Evolutionary conservation across 2,797 vertebrate genomes (phyloP).

Genomic region (Dipus sagitta): DNA sequence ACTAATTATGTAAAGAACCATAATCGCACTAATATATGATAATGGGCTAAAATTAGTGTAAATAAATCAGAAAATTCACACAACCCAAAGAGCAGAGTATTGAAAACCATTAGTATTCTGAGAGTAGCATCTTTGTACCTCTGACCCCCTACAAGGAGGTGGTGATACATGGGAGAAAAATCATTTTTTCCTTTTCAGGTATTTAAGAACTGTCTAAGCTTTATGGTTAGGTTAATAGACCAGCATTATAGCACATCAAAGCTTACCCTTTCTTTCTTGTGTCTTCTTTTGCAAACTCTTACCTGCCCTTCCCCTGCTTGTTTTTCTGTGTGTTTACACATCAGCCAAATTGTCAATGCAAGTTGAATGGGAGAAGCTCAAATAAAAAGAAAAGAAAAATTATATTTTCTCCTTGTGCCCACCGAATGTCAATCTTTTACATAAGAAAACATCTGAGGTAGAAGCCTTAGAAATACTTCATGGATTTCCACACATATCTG

Average conservation of each 20-base stretch:
- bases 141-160: constrained; percentile 37
- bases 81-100: constrained; percentile 63
- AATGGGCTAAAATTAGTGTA: constrained; percentile 84
- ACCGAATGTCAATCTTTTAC: background rate
- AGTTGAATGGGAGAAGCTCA: constrained; percentile 34
- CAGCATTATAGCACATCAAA: background rate
- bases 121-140: constrained; percentile 30
- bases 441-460: background rate
- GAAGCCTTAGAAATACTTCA: background rate
- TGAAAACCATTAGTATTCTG: constrained; percentile 54
- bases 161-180: background rate
- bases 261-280: background rate
- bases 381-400: constrained; percentile 20
- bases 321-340: constrained; percentile 25
- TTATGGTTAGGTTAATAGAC: background rate
- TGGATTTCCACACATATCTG: constrained; percentile 15
- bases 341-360: background rate
- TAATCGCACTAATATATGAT: constrained; percentile 87
- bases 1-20: constrained; percentile 87
- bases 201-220: background rate
- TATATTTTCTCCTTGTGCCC: background rate
- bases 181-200: background rate
- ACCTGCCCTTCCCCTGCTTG: background rate
- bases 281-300: background rate
- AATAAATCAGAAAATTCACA: constrained; percentile 83